Evolutionary conservation across 2,113 vertebrate genomes (phyloP), one percentile per base, ranked within the genome.

Genomic region (Boleophthalmus pectinirostris): DNA sequence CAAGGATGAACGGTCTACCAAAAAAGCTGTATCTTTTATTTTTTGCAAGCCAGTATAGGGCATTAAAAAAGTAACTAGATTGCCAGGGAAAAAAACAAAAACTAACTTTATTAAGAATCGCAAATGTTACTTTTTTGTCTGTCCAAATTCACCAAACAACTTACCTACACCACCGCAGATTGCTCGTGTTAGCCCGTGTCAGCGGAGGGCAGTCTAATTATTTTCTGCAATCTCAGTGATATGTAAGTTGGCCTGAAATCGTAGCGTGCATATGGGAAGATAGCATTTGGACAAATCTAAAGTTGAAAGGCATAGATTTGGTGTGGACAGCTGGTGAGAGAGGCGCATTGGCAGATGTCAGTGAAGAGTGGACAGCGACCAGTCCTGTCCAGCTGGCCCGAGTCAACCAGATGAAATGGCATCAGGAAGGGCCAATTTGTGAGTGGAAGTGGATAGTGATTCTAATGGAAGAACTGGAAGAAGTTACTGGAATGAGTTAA

Each of bases 391-490:
- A 64, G 33, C 61, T 64, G 61, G 61, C 61, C 61, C 2, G 33
- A 64, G 61, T 64, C 18, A 43, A 1, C 16, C 33, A 64, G 61
- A 35, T 64, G 61, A 64, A 64, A 35, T 64, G 61, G 33, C 29
- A 35, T 64, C 61, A 64, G 33, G 38, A 64, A 64, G 29, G 61
- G 11, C 29, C 61, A 64, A 20, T 64, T 64, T 38, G 33, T 43
- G 61, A 64, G 18, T 64, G 60, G 60, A 63, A 63, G 29, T 63
- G 61, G 61, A 64, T 38, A 64, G 61, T 21, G 33, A 38, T 38
- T 38, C 61, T 43, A 64, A 64, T 64, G 61, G 61, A 64, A 38
- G 61, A 64, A 35, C n/a, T 64, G 61, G 33, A 64, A 64, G 61
- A 64, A 10, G 18, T 20, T 18, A 2, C n/a, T 64, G 33, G 33